Percentiles rank a stretch among this genome's conserved stretches.
These are phyloP conservation scores for Drosophila fungiperda DNA, from an alignment of 2,888 invertebrate species.

Conservation along the genomic window DNA sequence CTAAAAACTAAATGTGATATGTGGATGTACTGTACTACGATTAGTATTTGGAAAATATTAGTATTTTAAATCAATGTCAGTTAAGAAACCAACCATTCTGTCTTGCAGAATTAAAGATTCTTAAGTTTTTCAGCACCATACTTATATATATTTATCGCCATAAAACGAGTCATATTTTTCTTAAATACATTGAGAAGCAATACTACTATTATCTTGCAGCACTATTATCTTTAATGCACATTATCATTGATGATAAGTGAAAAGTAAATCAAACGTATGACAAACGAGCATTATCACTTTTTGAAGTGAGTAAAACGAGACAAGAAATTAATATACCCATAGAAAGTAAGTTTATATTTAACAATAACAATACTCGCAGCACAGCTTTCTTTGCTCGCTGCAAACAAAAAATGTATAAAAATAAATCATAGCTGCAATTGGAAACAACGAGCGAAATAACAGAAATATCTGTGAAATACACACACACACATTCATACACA, in stretches of 20 bases:
- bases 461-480: constrained; percentile 5
- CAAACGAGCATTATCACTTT: constrained; percentile 1
- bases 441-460: constrained; percentile 44
- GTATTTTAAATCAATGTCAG: background rate
- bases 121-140: background rate
- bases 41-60: background rate
- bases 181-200: background rate
- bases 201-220: background rate
- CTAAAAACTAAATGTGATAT: background rate
- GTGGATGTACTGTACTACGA: background rate
- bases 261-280: constrained; percentile 7
- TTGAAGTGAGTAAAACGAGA: background rate
- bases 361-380: background rate
- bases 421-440: constrained; percentile 73
- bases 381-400: constrained; percentile 12
- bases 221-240: background rate
- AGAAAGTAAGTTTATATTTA: background rate
- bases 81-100: too few relatives aligned
- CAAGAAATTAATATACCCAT: background rate
- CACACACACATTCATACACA: background rate
- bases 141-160: background rate
- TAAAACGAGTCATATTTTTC: background rate
- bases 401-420: constrained; percentile 60
- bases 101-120: too few relatives aligned
- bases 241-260: constrained; percentile 7